Evolutionary conservation across 2,797 vertebrate species (phyloP).

Genomic region (Manis crassicaudata): DNA sequence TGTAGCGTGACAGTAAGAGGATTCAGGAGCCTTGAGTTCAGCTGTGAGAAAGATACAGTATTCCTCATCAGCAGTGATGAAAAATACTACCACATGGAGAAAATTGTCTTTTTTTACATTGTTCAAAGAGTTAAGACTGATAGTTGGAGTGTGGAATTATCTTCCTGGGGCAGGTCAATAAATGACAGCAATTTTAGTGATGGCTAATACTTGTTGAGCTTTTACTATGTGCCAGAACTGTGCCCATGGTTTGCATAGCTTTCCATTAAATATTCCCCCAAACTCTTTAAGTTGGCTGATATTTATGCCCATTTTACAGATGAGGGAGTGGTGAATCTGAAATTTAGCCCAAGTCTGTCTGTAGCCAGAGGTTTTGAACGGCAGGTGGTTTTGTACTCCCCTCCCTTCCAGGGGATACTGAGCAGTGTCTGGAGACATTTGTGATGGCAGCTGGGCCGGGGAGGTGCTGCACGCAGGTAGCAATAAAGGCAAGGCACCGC

Average conservation of each 20-base stretch:
- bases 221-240: accelerated
- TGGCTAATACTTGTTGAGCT: neutral
- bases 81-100: neutral
- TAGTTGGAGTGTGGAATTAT: neutral
- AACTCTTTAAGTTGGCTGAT: neutral
- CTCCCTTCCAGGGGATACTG: too few species aligned
- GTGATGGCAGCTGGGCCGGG: neutral
- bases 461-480: too few species aligned
- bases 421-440: neutral
- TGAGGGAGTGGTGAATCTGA: neutral
- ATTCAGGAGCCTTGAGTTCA: neutral
- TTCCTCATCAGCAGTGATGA: neutral
- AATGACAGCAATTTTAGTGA: neutral
- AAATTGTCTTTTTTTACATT: neutral
- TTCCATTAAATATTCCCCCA: neutral
- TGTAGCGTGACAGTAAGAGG: neutral
- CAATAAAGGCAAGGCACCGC: neutral
- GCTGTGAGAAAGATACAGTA: neutral
- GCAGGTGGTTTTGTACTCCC: neutral
- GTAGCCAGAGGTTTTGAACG: neutral
- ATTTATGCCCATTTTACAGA: neutral
- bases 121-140: neutral
- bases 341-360: neutral
- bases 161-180: neutral
- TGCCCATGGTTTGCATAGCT: neutral